Percentiles rank a stretch among this genome's conserved stretches.
These are phyloP conservation scores for Diabrotica balteata DNA, from an alignment of 2,888 invertebrate species.

Conservation along the genomic window DNA sequence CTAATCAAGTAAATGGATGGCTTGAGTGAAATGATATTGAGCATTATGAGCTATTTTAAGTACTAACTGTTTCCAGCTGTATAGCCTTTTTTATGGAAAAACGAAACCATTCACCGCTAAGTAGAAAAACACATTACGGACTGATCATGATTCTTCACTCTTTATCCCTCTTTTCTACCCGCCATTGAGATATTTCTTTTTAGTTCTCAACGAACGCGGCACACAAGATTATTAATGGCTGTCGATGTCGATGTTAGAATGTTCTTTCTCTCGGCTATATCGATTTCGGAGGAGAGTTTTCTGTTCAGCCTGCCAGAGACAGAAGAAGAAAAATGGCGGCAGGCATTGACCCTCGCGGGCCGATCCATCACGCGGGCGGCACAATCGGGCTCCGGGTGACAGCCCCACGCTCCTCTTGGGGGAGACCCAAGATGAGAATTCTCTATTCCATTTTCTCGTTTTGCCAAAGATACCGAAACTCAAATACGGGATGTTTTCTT, in stretches of 20 bases:
- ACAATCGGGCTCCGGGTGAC: constrained; percentile 46
- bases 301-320: constrained; percentile 61
- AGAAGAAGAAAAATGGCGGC: constrained; percentile 68
- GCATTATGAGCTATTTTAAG: too few species aligned
- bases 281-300: constrained; percentile 51
- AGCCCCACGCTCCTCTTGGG: constrained; percentile 35
- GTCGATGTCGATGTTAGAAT: constrained; percentile 45
- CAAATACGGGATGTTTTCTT: neutral
- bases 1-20: too few species aligned
- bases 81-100: too few species aligned
- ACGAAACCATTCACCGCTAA: too few species aligned
- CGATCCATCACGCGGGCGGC: constrained; percentile 62
- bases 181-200: constrained; percentile 33
- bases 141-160: too few species aligned
- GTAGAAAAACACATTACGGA: too few species aligned
- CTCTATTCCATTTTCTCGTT: constrained; percentile 16
- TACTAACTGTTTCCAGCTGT: too few species aligned
- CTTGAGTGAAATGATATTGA: too few species aligned
- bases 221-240: constrained; percentile 46
- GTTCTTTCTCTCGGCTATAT: constrained; percentile 50
- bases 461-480: constrained; percentile 5
- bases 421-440: constrained; percentile 18
- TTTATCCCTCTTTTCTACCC: neutral
- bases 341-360: constrained; percentile 69
- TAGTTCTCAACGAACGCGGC: constrained; percentile 29